A percentile compares a stretch with the other conserved stretches of the same genome.
phyloP scores from a whole-genome alignment of 1,140 invertebrate species.

The Propsilocerus akamusi region DNA sequence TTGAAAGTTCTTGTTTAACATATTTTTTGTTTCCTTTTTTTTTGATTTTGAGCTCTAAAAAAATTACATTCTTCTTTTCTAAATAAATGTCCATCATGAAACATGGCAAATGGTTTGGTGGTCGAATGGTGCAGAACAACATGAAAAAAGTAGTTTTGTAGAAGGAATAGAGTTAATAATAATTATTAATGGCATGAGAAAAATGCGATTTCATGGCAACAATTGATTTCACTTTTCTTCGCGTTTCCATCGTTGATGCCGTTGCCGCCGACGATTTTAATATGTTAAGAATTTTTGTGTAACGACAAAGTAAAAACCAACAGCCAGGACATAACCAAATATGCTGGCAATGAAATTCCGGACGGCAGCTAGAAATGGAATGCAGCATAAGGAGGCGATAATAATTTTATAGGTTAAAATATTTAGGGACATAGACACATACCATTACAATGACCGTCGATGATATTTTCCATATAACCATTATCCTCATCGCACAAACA shows the following conservation, averaged over 20 bases:
- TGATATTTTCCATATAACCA: conserved; percentile 27
- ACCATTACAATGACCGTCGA: conserved; percentile 32
- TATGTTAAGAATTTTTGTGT: neutral
- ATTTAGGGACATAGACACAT: conserved; percentile 1
- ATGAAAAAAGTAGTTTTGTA: too few relatives aligned
- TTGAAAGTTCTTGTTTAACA: too few relatives aligned
- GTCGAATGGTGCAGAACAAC: too few relatives aligned
- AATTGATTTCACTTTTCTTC: neutral
- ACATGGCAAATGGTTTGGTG: too few relatives aligned
- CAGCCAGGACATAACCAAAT: neutral
- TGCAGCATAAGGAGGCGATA: too few relatives aligned
- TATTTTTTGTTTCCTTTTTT: too few relatives aligned
- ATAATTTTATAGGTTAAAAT: neutral
- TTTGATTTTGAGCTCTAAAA: too few relatives aligned
- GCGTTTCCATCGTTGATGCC: neutral
- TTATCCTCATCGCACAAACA: conserved; percentile 32
- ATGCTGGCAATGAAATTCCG: neutral
- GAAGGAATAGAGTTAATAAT: too few relatives aligned
- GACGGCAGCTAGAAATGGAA: neutral
- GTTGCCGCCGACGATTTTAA: neutral
- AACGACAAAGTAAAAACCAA: neutral
- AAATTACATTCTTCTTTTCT: too few relatives aligned
- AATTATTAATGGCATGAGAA: neutral
- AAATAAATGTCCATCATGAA: too few relatives aligned
- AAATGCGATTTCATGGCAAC: conserved; percentile 1